Conservation (phyloP, 2,797 vertebrate genomes). For the Pelodytes ibericus region DNA sequence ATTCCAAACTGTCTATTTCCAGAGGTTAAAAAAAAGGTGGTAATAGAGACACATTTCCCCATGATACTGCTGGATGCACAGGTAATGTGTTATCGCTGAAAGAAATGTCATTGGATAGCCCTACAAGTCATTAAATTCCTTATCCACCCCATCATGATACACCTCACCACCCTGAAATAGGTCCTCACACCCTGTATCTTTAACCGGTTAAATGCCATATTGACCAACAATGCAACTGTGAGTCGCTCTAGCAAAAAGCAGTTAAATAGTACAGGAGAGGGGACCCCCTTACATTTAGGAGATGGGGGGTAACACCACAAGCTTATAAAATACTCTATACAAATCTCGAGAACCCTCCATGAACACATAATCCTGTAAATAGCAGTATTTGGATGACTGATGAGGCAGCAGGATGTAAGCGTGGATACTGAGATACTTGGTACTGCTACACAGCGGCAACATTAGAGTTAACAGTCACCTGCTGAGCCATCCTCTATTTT, state of each 20-base stretch:
- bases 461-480: conserved; percentile 10
- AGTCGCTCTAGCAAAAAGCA: background rate
- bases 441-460: conserved; percentile 24
- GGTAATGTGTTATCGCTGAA: background rate
- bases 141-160: too few species aligned
- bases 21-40: background rate
- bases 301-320: background rate
- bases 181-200: background rate
- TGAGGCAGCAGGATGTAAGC: background rate
- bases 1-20: conserved; percentile 1
- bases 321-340: conserved; percentile 1
- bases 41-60: conserved; percentile 12
- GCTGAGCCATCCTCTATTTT: conserved; percentile 20
- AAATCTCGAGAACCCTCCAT: conserved; percentile 8
- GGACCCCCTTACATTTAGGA: background rate
- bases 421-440: conserved; percentile 12
- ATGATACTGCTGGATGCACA: conserved; percentile 26
- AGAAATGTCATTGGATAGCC: conserved; percentile 10
- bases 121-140: conserved; percentile 6
- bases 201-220: background rate
- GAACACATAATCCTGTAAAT: conserved; percentile 37
- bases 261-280: background rate
- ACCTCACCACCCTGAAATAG: background rate
- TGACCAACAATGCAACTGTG: background rate
- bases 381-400: conserved; percentile 4